These are phyloP conservation scores for Frankliniella fusca DNA, from an alignment of 2,888 invertebrate species.

Conservation along the genomic window DNA sequence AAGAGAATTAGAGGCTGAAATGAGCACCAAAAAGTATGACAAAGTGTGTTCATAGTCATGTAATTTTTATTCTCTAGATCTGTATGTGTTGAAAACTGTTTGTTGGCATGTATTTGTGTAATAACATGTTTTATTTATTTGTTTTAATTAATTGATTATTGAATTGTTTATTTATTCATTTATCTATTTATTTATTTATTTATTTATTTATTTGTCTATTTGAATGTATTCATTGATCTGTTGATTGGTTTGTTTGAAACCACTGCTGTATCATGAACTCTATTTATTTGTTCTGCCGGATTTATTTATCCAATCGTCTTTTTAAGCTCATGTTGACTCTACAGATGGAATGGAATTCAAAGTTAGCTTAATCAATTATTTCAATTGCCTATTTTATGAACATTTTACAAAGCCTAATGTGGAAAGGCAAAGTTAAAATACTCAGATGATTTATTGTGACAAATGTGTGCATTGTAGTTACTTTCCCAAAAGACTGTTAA, in stretches of 20 bases:
- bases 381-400: conserved; percentile 5
- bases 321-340: background rate
- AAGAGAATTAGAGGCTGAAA: conserved; percentile 25
- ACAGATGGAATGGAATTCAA: background rate
- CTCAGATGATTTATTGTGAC: background rate
- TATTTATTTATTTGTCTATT: background rate
- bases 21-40: conserved; percentile 17
- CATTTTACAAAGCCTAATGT: background rate
- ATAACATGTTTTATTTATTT: background rate
- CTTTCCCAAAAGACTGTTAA: conserved; percentile 24
- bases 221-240: background rate
- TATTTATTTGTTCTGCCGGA: background rate
- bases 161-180: background rate
- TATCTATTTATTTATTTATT: conserved; percentile 11
- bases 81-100: background rate
- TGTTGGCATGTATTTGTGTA: background rate
- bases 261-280: background rate
- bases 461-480: background rate
- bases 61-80: background rate
- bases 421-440: background rate
- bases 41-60: conserved; percentile 22
- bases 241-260: background rate
- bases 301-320: background rate
- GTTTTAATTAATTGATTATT: background rate
- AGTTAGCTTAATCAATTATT: background rate